Evolutionary conservation across 2,888 invertebrate genomes (phyloP).

Genomic region (Coremacera marginata): DNA sequence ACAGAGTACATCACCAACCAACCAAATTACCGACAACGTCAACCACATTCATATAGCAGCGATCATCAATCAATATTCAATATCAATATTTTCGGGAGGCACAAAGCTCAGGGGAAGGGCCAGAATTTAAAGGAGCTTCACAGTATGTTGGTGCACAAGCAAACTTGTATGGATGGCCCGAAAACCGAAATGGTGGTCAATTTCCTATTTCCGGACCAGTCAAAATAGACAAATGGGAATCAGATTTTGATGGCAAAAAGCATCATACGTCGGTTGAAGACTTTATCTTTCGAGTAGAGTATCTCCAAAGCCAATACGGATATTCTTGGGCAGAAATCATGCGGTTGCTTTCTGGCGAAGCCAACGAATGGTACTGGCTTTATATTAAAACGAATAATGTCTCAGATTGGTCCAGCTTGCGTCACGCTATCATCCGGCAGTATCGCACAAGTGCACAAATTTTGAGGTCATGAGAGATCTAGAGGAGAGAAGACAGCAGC

Average conservation of each 20-base stretch:
- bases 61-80: too few relatives aligned
- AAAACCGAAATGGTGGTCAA: too few relatives aligned
- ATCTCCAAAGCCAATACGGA: conserved; percentile 16
- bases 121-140: too few relatives aligned
- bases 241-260: conserved; percentile 31
- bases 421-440: conserved; percentile 17
- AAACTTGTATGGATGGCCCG: too few relatives aligned
- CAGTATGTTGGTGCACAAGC: too few relatives aligned
- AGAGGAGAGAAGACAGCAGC: conserved; percentile 7
- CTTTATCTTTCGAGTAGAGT: conserved; percentile 34
- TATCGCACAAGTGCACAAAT: conserved; percentile 22
- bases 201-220: neutral
- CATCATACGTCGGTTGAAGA: conserved; percentile 18
- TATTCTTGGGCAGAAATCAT: conserved; percentile 11
- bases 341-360: neutral
- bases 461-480: conserved; percentile 35
- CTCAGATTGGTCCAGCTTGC: conserved; percentile 23
- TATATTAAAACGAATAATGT: conserved; percentile 9
- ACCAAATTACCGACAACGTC: too few relatives aligned
- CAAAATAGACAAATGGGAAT: conserved; percentile 32
- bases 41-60: too few relatives aligned
- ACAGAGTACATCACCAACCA: too few relatives aligned
- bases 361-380: conserved; percentile 38
- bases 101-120: too few relatives aligned
- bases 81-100: too few relatives aligned